phyloP scores from a whole-genome alignment of 1,140 invertebrate species.

The Glossosoma conforme region DNA sequence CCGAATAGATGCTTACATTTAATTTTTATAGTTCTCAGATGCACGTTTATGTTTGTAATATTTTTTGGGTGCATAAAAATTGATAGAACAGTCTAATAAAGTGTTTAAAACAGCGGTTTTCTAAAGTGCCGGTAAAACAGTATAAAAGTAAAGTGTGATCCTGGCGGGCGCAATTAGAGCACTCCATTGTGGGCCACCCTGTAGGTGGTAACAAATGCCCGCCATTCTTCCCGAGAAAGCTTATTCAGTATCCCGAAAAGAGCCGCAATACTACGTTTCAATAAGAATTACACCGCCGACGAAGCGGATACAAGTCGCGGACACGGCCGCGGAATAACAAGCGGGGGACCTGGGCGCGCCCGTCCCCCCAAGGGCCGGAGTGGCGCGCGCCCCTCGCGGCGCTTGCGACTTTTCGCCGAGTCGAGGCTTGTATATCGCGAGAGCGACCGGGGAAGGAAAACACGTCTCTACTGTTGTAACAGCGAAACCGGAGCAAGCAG shows the following conservation, averaged over 20 bases:
- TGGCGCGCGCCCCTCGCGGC: slow-evolving; percentile 13
- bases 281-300: slow-evolving; percentile 26
- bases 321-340: slow-evolving; percentile 21
- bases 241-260: slow-evolving; percentile 30
- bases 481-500: background rate
- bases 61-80: too few relatives aligned
- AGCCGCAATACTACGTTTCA: slow-evolving; percentile 26
- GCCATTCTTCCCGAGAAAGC: slow-evolving; percentile 22
- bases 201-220: slow-evolving; percentile 28
- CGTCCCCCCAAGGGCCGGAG: slow-evolving; percentile 10
- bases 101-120: too few relatives aligned
- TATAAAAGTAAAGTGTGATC: too few relatives aligned
- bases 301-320: slow-evolving; percentile 21
- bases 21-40: too few relatives aligned
- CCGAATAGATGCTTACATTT: too few relatives aligned
- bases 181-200: too few relatives aligned
- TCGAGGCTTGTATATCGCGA: slow-evolving; percentile 2
- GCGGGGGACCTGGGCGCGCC: too few relatives aligned
- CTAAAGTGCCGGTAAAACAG: too few relatives aligned
- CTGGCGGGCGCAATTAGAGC: too few relatives aligned
- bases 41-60: too few relatives aligned
- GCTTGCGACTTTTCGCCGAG: slow-evolving; percentile 7
- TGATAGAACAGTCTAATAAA: too few relatives aligned
- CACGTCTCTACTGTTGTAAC: slow-evolving; percentile 19
- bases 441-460: slow-evolving; percentile 10